Base-by-base conservation (phyloP, 92 coral and sea anemone genomes). In the Heteractis magnifica region DNA sequence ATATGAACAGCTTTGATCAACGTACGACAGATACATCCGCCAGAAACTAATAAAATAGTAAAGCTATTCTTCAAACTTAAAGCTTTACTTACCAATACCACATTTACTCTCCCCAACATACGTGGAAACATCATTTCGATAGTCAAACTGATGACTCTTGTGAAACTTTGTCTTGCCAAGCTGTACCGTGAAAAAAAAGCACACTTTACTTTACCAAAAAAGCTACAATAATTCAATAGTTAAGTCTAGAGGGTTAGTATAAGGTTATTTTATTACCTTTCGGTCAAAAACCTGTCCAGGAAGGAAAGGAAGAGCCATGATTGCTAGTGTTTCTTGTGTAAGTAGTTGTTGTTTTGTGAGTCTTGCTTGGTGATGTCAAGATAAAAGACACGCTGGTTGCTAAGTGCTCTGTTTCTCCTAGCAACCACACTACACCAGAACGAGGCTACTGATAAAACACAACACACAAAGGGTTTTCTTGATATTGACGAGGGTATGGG, bases 201-300 rank as follows among this genome's bases (percentile, higher is more conserved):
- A 7, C 10, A 77, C 19, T 52, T 4, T 8, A 23, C 4, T 4
- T 20, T 23, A 48, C 51, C 19, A 77, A 76, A 80, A 86, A 23
- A 80, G 53, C 50, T 19, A 78, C 4, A 75, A 19, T 6, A 9
- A 13, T 10, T n/a, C 21, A 52, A 72, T 72, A 70, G 18, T 18
- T 9, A 73, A 44, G 65, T 83, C 48, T 89, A 49, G 77, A 9
- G 49, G 44, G 6, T 56, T 77, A 3, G 71, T 10, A 16, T 23
- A 21, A 23, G 60, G 49, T 7, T 68, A 21, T 49, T 68, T 44
- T 19, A 77, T 72, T 83, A 96, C 99, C 93, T 96, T 96, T 87
- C 93, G 91, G 87, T 96, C 97, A 77, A 96, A 96, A 79, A 92
- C 94, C 76, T 96, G 95, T 64, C 99, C 99, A 77, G 99, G 97